Evolutionary conservation across 2,797 vertebrate species (phyloP), one percentile per base, ranked within the genome.

Genomic region (Pangasius sanitwongsei): DNA sequence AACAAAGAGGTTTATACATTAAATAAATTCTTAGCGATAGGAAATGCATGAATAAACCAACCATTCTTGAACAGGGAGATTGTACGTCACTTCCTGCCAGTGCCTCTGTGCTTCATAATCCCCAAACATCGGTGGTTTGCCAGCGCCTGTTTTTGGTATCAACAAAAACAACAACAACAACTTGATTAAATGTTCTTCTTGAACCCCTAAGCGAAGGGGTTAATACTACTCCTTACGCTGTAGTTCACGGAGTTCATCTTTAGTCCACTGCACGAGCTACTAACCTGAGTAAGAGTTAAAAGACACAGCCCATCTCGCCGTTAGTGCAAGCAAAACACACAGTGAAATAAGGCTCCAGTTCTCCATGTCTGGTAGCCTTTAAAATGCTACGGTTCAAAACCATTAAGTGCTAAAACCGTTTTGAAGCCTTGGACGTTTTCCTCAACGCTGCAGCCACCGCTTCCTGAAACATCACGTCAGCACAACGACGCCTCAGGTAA

Each of bases 71-170:
- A 96, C 37, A 2, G 98, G 99, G 82, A 99, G 95, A 93, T 98
- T 98, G 92, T 97, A 96, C 63, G 98, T 99, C 88, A 99, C 95
- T 95, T 99, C 99, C 93, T 99, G 99, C 99, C 99, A 99, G 93
- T 99, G 99, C 86, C 98, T 97, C 93, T 99, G 99, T 88, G 98
- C 98, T 96, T 99, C 99, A 91, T 99, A 99, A 93, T 99, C 99
- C n/a, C 99, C 98, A 92, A 98, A 99, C 97, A 99, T 96, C 1
- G 98, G 98, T 48, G 97, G 94, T 91, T 97, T 99, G 85, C 97
- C 97, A 91, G 97, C 97, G 90, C 99, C 99, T 99, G 90, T 50
- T 88, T 41, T 74, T 55, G 1, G 81, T 28, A 85, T 2, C 67
- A 55, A 88, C 16, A 67, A 3, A 41, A 81, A 82, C 53, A 57